A percentile compares a stretch with the other conserved stretches of the same genome.
Evolutionary conservation across 1,140 invertebrate species (phyloP).

Genomic region (Scaptodrosophila lebanonensis): DNA sequence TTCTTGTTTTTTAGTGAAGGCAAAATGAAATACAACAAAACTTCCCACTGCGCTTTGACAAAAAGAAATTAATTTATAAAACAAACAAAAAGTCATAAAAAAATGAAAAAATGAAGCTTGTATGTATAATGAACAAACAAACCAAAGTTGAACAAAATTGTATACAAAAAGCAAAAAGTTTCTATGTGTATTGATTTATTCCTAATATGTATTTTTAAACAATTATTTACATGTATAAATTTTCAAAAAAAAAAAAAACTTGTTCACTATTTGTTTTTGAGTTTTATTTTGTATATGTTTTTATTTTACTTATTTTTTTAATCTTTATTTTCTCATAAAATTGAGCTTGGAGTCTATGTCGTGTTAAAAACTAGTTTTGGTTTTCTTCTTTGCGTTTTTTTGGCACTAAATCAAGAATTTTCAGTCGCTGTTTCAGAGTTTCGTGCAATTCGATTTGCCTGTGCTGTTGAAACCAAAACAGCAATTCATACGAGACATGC

Average conservation of each 20-base stretch:
- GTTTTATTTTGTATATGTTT: neutral
- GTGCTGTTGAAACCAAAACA: too few relatives aligned
- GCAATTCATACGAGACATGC: too few relatives aligned
- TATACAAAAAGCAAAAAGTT: slow-evolving; percentile 31
- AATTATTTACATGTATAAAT: slow-evolving; percentile 4
- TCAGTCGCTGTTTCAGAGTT: too few relatives aligned
- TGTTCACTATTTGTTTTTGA: neutral
- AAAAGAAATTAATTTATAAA: slow-evolving; percentile 35
- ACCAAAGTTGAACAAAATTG: slow-evolving; percentile 24
- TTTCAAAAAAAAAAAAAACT: slow-evolving; percentile 28
- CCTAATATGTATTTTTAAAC: slow-evolving; percentile 11
- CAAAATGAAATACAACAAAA: slow-evolving; percentile 77
- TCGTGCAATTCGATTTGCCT: too few relatives aligned
- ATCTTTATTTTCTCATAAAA: slow-evolving; percentile 8
- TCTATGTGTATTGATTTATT: slow-evolving; percentile 15
- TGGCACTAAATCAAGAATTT: too few relatives aligned
- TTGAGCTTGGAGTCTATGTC: too few relatives aligned
- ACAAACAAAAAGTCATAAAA: slow-evolving; percentile 37
- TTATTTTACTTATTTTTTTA: slow-evolving; percentile 1
- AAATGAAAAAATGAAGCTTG: slow-evolving; percentile 56
- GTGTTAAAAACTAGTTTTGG: too few relatives aligned
- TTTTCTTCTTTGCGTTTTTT: too few relatives aligned
- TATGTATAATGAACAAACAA: slow-evolving; percentile 58
- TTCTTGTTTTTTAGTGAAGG: slow-evolving; percentile 71
- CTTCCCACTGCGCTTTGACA: slow-evolving; percentile 77